These are phyloP conservation scores for Callyntrura guangdongensis DNA, from an alignment of 2,888 invertebrate genomes.

Conservation along the genomic window DNA sequence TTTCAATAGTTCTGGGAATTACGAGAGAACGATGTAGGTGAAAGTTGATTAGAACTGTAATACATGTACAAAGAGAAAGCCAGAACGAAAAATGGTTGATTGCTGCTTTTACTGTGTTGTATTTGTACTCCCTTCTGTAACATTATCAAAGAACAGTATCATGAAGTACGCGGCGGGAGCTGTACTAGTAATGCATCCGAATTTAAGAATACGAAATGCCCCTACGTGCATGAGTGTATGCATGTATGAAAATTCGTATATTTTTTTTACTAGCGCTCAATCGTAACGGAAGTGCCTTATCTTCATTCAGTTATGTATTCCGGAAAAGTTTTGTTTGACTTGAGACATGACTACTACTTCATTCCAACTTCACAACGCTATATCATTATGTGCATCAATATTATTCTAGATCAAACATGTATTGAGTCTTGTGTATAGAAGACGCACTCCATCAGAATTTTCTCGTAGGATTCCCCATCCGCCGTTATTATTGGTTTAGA, in stretches of 20 bases:
- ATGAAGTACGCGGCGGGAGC: neutral
- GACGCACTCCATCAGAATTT: neutral
- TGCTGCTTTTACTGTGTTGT: conserved; percentile 40
- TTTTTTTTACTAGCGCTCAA: neutral
- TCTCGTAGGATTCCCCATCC: neutral
- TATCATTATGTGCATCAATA: neutral
- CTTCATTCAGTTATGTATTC: too few relatives aligned
- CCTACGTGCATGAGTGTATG: too few relatives aligned
- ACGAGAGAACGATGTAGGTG: conserved; percentile 43
- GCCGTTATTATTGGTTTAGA: conserved; percentile 20
- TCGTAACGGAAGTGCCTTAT: neutral
- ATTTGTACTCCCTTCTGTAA: neutral
- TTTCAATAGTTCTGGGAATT: conserved; percentile 36
- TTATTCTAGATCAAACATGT: neutral
- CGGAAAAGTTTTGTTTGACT: neutral
- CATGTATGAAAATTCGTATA: neutral
- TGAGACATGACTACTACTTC: conserved; percentile 13
- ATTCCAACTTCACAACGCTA: neutral
- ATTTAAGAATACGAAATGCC: neutral
- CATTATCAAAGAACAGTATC: neutral
- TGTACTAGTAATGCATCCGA: too few relatives aligned
- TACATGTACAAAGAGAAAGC: conserved; percentile 39
- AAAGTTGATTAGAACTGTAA: conserved; percentile 73
- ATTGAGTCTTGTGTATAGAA: neutral
- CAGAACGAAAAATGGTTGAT: conserved; percentile 42